A percentile compares a stretch with the other conserved stretches of the same genome.
phyloP scores from a whole-genome alignment of 2,797 vertebrate genomes.

The Pipistrellus kuhlii region DNA sequence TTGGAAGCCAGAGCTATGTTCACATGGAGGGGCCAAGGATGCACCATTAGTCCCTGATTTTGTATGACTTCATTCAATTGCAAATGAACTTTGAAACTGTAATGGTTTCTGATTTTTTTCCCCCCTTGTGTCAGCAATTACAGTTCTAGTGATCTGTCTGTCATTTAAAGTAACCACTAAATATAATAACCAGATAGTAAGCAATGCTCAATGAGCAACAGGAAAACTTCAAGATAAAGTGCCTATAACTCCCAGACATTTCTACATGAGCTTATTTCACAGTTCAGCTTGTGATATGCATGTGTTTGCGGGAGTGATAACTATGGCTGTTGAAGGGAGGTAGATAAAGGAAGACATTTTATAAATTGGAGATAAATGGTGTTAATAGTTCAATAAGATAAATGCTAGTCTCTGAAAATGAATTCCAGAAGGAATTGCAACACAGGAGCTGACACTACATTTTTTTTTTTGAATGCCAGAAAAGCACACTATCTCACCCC shows the following conservation, averaged over 20 bases:
- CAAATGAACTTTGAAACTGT: constrained; percentile 60
- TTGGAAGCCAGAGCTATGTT: constrained; percentile 60
- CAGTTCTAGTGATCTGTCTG: constrained; percentile 6
- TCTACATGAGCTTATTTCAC: constrained; percentile 77
- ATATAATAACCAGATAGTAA: constrained; percentile 65
- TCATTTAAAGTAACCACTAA: constrained; percentile 54
- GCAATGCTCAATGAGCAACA: constrained; percentile 69
- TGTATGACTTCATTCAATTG: constrained; percentile 55
- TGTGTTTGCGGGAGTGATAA: constrained; percentile 35
- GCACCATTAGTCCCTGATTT: constrained; percentile 21
- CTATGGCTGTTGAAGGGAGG: constrained; percentile 37
- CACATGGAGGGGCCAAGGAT: constrained; percentile 16
- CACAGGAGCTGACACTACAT: constrained; percentile 74
- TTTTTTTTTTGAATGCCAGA: constrained; percentile 63
- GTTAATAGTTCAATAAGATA: constrained; percentile 85
- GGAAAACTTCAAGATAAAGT: constrained; percentile 80
- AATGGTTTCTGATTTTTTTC: constrained; percentile 46
- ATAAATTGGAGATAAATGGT: constrained; percentile 80
- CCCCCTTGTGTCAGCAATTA: constrained; percentile 1
- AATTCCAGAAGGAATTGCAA: constrained; percentile 84
- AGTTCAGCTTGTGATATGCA: constrained; percentile 65
- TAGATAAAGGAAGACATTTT: constrained; percentile 70
- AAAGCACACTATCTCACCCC: constrained; percentile 72
- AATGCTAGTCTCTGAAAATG: constrained; percentile 83
- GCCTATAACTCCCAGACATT: constrained; percentile 67